Evolutionary conservation across 53 echinoderm and acorn worm genomes (phyloP), one percentile per base, ranked within the genome.

Genomic region (Apostichopus leukothele): DNA sequence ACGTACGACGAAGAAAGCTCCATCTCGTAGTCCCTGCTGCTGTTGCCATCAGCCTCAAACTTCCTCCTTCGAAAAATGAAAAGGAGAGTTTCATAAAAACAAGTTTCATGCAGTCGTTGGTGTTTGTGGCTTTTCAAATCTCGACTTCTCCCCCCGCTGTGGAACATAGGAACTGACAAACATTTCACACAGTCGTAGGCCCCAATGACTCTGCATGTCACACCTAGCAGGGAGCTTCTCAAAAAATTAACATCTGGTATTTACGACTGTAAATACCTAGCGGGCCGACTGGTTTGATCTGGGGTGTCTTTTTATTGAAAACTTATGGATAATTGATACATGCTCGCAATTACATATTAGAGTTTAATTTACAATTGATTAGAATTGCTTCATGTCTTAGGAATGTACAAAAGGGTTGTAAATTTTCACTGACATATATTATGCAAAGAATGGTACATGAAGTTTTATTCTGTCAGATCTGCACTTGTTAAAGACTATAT

Each of bases 221-320:
- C 53, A 59, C 81, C 25, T 81, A 81, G 81, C 55, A 19, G 19
- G 81, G 59, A 77, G 77, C 77, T 5, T 5, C n/a, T n/a, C n/a
- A 39, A 39, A 27, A 39, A 79, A 79, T 79, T 79, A 51, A 18
- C 81, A 81, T 59, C 55, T 81, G 81, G 52, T 54, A 81, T 81
- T 81, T 81, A 59, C 22, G 60, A 81, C 59, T 22, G 54, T 59
- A 81, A 81, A 81, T 59, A 81, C 71, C 16, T 71, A 18, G 71
- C 71, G 71, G 71, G 71, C 18, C 1, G 20, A 19, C 18, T 71
- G 14, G n/a, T 71, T 71, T 13, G 12, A 63, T 63, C 63, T 4
- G 4, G 4, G 6, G 12, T 63, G 63, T 63, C 63, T 0, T 16
- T 63, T 63, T 63, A 16, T 63, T 16, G 63, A 8, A 13, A 16